Percentiles rank a stretch among this genome's conserved stretches.
Evolutionary conservation across 2,888 invertebrate genomes (phyloP).

Genomic region (Eupithecia inturbata): DNA sequence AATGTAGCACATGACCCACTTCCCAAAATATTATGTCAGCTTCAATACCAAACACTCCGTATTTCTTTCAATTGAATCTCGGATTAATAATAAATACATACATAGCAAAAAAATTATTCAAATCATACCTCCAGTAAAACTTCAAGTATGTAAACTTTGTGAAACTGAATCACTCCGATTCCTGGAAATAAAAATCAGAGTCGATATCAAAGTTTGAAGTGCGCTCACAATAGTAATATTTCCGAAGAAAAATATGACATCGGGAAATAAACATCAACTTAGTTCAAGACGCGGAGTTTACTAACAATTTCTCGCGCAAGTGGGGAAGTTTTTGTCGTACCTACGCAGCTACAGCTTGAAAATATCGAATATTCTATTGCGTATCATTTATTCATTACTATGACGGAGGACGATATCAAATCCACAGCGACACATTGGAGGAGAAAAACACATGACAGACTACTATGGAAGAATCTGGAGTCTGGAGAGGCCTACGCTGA

Average conservation of each 20-base stretch:
- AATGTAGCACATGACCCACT: too few relatives aligned
- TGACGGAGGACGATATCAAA: too few relatives aligned
- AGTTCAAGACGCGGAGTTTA: conserved; percentile 36
- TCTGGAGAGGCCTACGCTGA: too few relatives aligned
- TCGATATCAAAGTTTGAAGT: conserved; percentile 38
- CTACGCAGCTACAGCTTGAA: not conserved
- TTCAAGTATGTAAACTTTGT: not conserved
- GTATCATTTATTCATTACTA: conserved; percentile 4
- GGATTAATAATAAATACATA: too few relatives aligned
- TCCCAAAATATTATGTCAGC: too few relatives aligned
- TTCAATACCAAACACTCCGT: too few relatives aligned
- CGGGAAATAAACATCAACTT: conserved; percentile 37
- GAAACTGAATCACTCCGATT: conserved; percentile 14
- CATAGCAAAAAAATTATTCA: too few relatives aligned
- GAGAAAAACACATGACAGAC: too few relatives aligned
- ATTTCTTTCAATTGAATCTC: too few relatives aligned
- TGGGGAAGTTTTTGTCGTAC: not conserved
- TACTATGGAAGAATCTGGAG: too few relatives aligned
- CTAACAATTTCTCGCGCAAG: conserved; percentile 5
- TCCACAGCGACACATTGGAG: too few relatives aligned
- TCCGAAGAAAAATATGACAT: conserved; percentile 41
- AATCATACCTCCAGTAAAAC: not conserved
- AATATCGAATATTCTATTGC: not conserved
- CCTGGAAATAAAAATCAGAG: conserved; percentile 23
- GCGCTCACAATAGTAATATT: conserved; percentile 37